phyloP scores from a whole-genome alignment of 2,888 invertebrate genomes.

The Smittia aterrima region DNA sequence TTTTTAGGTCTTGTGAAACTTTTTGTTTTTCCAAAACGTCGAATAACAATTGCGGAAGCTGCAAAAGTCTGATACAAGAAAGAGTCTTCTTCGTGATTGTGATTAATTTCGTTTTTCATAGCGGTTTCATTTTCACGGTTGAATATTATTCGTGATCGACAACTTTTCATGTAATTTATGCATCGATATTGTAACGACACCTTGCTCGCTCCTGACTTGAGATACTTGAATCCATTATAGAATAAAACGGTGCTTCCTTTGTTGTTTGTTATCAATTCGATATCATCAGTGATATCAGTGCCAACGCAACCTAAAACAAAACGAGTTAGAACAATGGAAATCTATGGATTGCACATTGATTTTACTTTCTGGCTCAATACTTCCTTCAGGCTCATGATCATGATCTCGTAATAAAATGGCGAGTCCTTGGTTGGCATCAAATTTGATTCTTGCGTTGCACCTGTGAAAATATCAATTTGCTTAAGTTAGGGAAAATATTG shows the following conservation, averaged over 20 bases:
- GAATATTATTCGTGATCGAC: constrained; percentile 22
- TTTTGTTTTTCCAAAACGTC: neutral
- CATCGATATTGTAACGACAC: constrained; percentile 21
- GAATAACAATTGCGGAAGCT: neutral
- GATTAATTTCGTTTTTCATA: neutral
- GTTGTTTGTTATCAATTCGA: constrained; percentile 12
- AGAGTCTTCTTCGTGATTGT: constrained; percentile 15
- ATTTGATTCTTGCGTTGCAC: constrained; percentile 27
- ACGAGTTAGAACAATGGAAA: neutral
- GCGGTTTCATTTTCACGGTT: constrained; percentile 14
- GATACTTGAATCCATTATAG: constrained; percentile 16
- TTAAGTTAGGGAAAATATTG: too few species aligned
- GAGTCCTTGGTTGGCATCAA: neutral
- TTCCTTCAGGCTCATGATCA: constrained; percentile 3
- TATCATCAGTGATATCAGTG: neutral
- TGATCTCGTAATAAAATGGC: constrained; percentile 1
- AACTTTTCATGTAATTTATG: constrained; percentile 1
- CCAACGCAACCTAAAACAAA: neutral
- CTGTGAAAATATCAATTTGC: neutral
- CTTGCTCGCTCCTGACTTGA: constrained; percentile 31
- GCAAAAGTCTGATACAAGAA: neutral
- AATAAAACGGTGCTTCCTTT: neutral
- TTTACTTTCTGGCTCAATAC: constrained; percentile 12
- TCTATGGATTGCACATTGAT: too few species aligned
- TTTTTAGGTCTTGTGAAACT: too few species aligned